A percentile compares a stretch with the other conserved stretches of the same genome.
These are phyloP conservation scores for Microcebus jonahi DNA, from an alignment of 2,113 vertebrate genomes.

Conservation along the genomic window DNA sequence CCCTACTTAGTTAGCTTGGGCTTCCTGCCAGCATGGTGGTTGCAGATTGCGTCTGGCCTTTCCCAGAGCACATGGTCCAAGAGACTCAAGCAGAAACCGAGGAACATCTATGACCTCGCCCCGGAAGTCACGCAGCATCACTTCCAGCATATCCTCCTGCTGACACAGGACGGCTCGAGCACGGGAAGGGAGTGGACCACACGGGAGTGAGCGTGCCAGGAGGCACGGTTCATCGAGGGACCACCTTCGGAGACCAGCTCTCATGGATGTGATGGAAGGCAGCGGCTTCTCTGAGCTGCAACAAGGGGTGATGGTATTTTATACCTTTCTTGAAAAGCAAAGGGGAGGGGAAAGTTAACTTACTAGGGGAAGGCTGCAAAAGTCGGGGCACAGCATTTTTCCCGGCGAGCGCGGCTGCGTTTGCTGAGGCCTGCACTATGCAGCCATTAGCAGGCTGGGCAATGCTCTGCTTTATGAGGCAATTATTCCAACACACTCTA, in stretches of 20 bases:
- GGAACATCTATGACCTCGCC: background rate
- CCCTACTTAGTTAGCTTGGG: background rate
- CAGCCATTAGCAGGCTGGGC: slow-evolving; percentile 91
- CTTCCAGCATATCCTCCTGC: background rate
- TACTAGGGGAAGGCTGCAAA: slow-evolving; percentile 82
- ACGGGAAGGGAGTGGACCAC: background rate
- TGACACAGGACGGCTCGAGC: background rate
- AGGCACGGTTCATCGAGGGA: accelerated
- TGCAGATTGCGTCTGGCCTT: accelerated
- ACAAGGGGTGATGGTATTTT: slow-evolving; percentile 3
- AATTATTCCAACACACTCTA: slow-evolving; percentile 94
- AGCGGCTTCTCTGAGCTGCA: background rate
- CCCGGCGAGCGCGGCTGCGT: slow-evolving; percentile 90
- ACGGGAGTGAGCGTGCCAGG: accelerated
- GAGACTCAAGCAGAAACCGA: background rate
- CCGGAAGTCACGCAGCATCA: background rate
- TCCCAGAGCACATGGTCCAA: background rate
- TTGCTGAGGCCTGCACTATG: slow-evolving; percentile 93
- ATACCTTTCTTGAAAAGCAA: slow-evolving; percentile 44
- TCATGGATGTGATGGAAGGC: background rate
- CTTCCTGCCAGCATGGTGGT: background rate
- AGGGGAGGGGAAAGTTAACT: slow-evolving; percentile 82
- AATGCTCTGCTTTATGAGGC: slow-evolving; percentile 95
- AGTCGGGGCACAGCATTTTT: slow-evolving; percentile 89
- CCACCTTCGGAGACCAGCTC: background rate